A percentile compares a stretch with the other conserved stretches of the same genome.
Conservation (phyloP, 2,888 invertebrate species). For the Calameuta pallipes region DNA sequence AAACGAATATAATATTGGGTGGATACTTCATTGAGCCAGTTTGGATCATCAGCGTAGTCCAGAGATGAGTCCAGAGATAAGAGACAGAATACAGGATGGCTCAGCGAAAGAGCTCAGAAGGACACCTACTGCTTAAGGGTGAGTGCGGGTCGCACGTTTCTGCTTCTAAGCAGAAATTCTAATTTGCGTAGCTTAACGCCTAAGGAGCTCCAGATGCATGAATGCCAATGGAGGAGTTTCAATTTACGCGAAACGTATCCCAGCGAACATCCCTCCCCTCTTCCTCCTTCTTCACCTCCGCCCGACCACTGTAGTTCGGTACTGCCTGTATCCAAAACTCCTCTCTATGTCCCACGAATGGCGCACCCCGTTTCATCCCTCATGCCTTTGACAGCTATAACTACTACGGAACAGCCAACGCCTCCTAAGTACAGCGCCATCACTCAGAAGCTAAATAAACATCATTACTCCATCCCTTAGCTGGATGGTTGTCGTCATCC, state of each 20-base stretch:
- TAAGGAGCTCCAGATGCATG: conserved; percentile 55
- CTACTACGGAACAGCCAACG: neutral
- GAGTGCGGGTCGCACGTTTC: conserved; percentile 34
- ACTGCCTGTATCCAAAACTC: neutral
- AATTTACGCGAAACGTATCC: conserved; percentile 48
- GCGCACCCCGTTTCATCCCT: too few species aligned
- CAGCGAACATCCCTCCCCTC: too few species aligned
- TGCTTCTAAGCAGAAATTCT: conserved; percentile 58
- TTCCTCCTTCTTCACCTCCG: too few species aligned
- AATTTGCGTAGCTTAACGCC: conserved; percentile 61
- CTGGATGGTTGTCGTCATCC: conserved; percentile 7
- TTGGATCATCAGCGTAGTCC: neutral
- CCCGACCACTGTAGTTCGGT: neutral
- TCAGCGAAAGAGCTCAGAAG: neutral
- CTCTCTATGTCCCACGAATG: neutral
- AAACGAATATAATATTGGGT: neutral
- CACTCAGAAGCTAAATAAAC: conserved; percentile 58
- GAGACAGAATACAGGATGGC: neutral
- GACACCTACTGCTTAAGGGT: neutral
- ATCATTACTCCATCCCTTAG: conserved; percentile 51
- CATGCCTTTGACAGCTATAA: neutral
- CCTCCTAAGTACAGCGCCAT: conserved; percentile 19
- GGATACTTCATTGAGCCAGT: neutral
- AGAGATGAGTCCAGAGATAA: conserved; percentile 13
- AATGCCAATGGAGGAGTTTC: conserved; percentile 52